Evolutionary conservation across 1,140 invertebrate species (phyloP), one percentile per base, ranked within the genome.

Genomic region (Gryllus bimaculatus): DNA sequence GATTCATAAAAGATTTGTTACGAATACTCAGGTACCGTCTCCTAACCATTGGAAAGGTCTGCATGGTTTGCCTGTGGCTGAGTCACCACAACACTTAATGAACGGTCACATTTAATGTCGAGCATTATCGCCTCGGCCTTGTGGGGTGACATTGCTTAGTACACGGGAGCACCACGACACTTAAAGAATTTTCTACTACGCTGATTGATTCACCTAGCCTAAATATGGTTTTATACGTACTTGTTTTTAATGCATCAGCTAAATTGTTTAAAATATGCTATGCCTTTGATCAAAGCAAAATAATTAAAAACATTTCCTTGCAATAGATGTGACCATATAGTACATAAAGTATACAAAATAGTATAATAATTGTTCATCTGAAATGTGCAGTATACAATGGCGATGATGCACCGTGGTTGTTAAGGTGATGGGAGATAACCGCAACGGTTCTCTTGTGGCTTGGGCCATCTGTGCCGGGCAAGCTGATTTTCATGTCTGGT

Each of bases 311-410:
- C 54, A 66, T 10, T 66, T 66, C 26, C 54, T 66, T 66, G 54
- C 54, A 66, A 66, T 66, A 66, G 54, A 66, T 66, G 18, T 66
- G 54, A 66, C 54, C 54, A 66, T 66, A 66, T 66, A 66, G 54
- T 66, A 66, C 54, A 66, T 66, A 66, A 66, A 66, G 54, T 66
- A 66, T 66, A 66, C 54, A 66, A 66, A 66, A 66, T 66, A 66
- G 54, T 66, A 66, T 66, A 66, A 66, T 66, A 66, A 66, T 66
- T 18, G 54, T 66, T 66, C 54, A 66, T 66, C 54, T 66, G 54
- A 66, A 66, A 66, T 66, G 54, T 66, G 54, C 54, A 66, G 54
- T 66, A 66, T 66, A 66, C 54, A 66, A 66, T 66, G 54, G 54
- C 54, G 54, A 66, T 66, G 54, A 13, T 66, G 54, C 54, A 66